Percentiles rank a stretch among this genome's conserved stretches.
These are phyloP conservation scores for Drosophila differens DNA, from an alignment of 2,888 invertebrate genomes.

Conservation along the genomic window DNA sequence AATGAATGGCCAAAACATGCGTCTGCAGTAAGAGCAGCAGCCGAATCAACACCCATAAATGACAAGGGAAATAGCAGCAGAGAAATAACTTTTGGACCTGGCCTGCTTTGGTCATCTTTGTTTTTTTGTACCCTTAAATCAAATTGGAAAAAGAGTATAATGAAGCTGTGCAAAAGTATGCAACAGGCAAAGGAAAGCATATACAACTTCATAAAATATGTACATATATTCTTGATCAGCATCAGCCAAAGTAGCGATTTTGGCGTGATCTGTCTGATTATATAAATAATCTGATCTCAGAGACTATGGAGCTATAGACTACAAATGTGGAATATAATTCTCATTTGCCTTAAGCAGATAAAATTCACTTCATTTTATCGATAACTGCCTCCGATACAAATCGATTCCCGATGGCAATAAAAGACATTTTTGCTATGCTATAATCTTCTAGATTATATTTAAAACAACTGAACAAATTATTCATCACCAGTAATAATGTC, in stretches of 20 bases:
- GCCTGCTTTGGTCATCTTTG: constrained; percentile 33
- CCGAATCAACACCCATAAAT: constrained; percentile 9
- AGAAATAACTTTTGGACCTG: constrained; percentile 14
- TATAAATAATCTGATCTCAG: neutral
- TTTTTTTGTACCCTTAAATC: neutral
- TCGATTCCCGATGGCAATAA: neutral
- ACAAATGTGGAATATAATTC: neutral
- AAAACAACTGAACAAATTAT: neutral
- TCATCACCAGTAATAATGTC: neutral
- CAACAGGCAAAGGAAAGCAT: neutral
- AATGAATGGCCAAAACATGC: constrained; percentile 70
- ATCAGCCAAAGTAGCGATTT: neutral
- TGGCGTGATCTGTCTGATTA: neutral
- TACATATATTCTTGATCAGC: too few species aligned
- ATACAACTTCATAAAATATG: neutral
- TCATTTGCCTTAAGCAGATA: neutral
- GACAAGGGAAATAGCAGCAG: constrained; percentile 1
- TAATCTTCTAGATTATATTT: neutral
- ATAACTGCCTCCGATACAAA: neutral
- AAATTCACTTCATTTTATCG: neutral
- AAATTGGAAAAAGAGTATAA: neutral
- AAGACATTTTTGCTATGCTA: neutral
- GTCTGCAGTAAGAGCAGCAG: constrained; percentile 32
- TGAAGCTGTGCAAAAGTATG: neutral
- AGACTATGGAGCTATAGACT: neutral